Evolutionary conservation across 1,140 invertebrate species (phyloP), one percentile per base, ranked within the genome.

Genomic region (Drosophila nikananu): DNA sequence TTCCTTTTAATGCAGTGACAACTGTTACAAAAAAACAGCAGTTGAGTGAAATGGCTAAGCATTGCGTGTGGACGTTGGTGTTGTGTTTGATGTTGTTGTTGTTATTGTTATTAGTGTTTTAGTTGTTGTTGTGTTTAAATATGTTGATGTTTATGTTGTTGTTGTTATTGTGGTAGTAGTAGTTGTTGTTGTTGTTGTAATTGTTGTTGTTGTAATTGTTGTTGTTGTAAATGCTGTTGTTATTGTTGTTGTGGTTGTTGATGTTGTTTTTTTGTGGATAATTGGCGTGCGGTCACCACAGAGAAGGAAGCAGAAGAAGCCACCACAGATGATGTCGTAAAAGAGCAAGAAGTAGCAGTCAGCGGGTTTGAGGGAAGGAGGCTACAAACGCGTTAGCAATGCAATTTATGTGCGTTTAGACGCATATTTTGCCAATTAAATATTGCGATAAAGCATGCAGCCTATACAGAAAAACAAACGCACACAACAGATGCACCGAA

Each of bases 351-450:
- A 32, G 23, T 8, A 32, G 23, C 5, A 67, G 25, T 19, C 25
- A 48, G 12, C 27, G 19, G n/a, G 8, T 8, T 7, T 10, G 23
- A 46, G 64, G 57, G 32, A 21, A 30, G 81, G 81, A 63, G 66
- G 83, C 84, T 73, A 75, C 81, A 89, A 89, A 81, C 86, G 86
- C 86, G 86, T 89, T 86, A 89, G 86, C 86, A 90, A 86, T 86
- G 86, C 81, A 91, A 92, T 92, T 92, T 92, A 92, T 92, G 91
- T 92, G 91, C 91, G 86, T 91, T 92, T 92, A 91, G 76, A 89
- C 91, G 91, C 87, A 92, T 92, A 92, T 92, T 92, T 92, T 92
- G 77, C 91, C 91, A 92, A 92, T 92, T 92, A 92, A 92, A 92
- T 92, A 92, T 92, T 92, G 83, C 87, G 80, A 90, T 90, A 89